Evolutionary conservation across 2,113 vertebrate genomes (phyloP), one percentile per base, ranked within the genome.

Genomic region (Charina bottae): DNA sequence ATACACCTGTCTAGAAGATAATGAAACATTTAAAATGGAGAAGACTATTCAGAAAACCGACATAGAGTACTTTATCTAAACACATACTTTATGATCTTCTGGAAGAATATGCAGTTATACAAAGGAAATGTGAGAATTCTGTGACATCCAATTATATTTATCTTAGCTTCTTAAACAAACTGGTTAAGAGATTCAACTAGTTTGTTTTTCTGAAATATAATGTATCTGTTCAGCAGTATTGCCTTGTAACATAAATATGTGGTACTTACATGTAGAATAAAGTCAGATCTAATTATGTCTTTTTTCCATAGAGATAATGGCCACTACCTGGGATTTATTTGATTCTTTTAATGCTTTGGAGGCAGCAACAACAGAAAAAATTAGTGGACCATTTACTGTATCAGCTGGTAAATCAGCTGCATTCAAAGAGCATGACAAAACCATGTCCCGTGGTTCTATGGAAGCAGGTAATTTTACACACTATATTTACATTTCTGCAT

Each of bases 261-360:
- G 13, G 33, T 6, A 21, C 0, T 46, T 64, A n/a, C 0, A 0
- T 0, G 3, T 19, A 0, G 0, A 59, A 59, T 0, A 10, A 83
- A 33, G 55, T 17, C 2, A 0, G 6, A 0, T 86, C 24, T 62
- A 5, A 15, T 2, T 1, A 3, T n/a, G n/a, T 68, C 21, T 90
- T 92, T 64, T 26, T 0, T 95, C 46, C 46, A 28, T 42, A 98
- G 99, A 97, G 33, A 10, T 93, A 24, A 95, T 94, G 94, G 98
- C 97, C 62, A 98, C 97, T 54, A 19, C 60, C 42, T 99, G 98
- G 98, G 98, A 99, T 95, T 94, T 98, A 92, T 97, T 97, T 54
- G 95, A 98, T 88, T 95, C 97, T 0, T 96, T 95, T 85, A 56
- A 92, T 0, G 83, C 83, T 8, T 17, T 83, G 3, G 96, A 96